These are phyloP conservation scores for Buceros bicornis DNA, from an alignment of 2,797 vertebrate species.

Conservation along the genomic window DNA sequence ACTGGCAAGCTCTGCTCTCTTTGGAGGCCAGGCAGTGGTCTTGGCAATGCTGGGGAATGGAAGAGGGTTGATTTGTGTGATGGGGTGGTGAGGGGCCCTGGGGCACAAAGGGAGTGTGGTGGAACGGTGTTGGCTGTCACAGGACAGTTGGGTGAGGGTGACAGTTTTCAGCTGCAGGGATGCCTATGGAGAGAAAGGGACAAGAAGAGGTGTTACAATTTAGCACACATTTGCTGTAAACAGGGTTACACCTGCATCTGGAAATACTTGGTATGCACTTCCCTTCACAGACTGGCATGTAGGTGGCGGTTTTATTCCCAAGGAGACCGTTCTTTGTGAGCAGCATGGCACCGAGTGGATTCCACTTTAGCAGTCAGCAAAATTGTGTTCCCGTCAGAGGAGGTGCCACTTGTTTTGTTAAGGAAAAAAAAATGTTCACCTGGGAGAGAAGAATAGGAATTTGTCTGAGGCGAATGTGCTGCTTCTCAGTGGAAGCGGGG, in stretches of 20 bases:
- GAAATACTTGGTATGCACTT: background rate
- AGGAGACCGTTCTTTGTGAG: background rate
- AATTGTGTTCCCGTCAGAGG: background rate
- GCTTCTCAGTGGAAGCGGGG: background rate
- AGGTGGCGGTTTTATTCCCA: background rate
- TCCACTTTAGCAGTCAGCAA: background rate
- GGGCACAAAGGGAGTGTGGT: background rate
- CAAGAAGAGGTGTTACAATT: background rate
- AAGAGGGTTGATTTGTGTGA: slow-evolving; percentile 73
- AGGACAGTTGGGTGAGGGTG: rapidly evolving
- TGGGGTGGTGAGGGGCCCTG: background rate
- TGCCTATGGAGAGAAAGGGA: background rate
- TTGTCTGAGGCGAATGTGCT: rapidly evolving
- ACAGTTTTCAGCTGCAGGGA: background rate
- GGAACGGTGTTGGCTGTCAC: background rate
- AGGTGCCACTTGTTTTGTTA: background rate
- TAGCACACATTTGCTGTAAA: background rate
- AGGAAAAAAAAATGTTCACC: background rate
- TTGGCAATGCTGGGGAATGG: slow-evolving; percentile 12
- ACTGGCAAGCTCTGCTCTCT: background rate
- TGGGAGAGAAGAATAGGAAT: background rate
- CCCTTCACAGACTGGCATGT: rapidly evolving
- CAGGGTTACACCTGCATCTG: background rate
- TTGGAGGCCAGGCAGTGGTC: background rate
- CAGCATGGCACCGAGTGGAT: background rate